Evolutionary conservation across 2,888 invertebrate genomes (phyloP).

Genomic region (Drosophila vallismaia): DNA sequence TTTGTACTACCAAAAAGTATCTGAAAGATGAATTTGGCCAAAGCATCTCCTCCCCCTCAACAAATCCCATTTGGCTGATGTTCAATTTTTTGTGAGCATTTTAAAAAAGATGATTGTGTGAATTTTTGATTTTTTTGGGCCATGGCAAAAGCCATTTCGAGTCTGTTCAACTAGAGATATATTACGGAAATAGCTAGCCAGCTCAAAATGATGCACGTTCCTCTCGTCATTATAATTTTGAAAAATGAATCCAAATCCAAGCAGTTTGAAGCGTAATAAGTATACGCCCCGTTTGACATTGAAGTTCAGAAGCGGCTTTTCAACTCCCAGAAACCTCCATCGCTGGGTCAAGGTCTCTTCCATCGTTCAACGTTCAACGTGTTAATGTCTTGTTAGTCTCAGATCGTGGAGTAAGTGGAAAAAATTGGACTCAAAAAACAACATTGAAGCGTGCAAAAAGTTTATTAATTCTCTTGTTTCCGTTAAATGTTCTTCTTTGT

Average conservation of each 20-base stretch:
- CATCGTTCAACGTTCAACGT: slow-evolving; percentile 53
- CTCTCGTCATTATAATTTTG: slow-evolving; percentile 5
- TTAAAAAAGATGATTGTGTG: slow-evolving; percentile 59
- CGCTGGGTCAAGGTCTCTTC: slow-evolving; percentile 62
- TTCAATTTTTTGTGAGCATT: slow-evolving; percentile 33
- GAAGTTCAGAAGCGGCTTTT: slow-evolving; percentile 33
- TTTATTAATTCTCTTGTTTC: slow-evolving; percentile 38
- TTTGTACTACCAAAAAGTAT: slow-evolving; percentile 23
- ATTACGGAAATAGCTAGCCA: slow-evolving; percentile 62
- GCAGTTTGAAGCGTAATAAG: slow-evolving; percentile 37
- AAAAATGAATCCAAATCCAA: slow-evolving; percentile 32
- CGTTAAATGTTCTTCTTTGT: slow-evolving; percentile 50
- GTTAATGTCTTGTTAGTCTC: slow-evolving; percentile 55
- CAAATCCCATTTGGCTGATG: slow-evolving; percentile 24
- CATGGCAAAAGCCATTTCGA: slow-evolving; percentile 56
- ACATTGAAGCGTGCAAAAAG: slow-evolving; percentile 51
- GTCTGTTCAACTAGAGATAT: slow-evolving; percentile 43
- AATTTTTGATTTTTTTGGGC: slow-evolving; percentile 52
- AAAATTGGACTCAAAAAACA: slow-evolving; percentile 25
- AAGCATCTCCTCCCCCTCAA: slow-evolving; percentile 12
- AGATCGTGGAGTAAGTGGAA: slow-evolving; percentile 2
- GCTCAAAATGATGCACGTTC: slow-evolving; percentile 52
- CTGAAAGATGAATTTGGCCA: slow-evolving; percentile 7
- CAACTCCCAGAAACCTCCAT: slow-evolving; percentile 1
- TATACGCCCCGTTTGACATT: slow-evolving; percentile 49